Evolutionary conservation across 2,888 invertebrate species (phyloP).

Genomic region (Nymphalis urticae): DNA sequence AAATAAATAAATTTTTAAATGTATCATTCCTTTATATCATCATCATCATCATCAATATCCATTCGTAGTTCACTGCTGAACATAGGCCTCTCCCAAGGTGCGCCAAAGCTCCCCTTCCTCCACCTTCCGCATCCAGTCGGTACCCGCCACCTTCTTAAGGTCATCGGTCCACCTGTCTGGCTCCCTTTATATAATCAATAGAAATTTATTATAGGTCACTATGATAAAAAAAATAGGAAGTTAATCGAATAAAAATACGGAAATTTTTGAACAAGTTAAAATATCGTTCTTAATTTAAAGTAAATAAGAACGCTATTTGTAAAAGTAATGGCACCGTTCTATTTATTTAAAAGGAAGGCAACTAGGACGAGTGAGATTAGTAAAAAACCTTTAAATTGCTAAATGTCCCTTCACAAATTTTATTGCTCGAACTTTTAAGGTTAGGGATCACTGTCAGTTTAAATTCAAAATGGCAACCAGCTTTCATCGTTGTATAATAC

Average conservation of each 20-base stretch:
- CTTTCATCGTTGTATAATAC: too few species aligned
- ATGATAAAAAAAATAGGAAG: not conserved
- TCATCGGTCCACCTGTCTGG: too few species aligned
- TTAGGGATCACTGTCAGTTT: too few species aligned
- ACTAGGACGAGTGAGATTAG: not conserved
- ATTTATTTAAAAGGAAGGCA: not conserved
- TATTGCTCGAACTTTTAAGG: not conserved
- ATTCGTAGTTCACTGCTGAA: too few species aligned
- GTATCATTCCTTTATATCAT: not conserved
- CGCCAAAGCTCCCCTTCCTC: too few species aligned
- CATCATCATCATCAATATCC: too few species aligned
- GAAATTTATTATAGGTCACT: not conserved
- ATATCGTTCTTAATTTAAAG: not conserved
- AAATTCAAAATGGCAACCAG: too few species aligned
- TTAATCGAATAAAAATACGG: not conserved
- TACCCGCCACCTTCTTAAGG: too few species aligned
- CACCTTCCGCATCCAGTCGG: too few species aligned
- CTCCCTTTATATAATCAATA: not conserved
- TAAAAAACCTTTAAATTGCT: not conserved
- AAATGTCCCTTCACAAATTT: not conserved
- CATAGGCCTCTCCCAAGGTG: too few species aligned
- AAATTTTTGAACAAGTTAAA: too few species aligned
- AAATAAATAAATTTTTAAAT: not conserved
- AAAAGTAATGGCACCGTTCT: not conserved
- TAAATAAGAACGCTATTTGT: slow-evolving; percentile 3